Base-by-base conservation (phyloP, 2,888 invertebrate genomes). In the Pseudococcus viburni region DNA sequence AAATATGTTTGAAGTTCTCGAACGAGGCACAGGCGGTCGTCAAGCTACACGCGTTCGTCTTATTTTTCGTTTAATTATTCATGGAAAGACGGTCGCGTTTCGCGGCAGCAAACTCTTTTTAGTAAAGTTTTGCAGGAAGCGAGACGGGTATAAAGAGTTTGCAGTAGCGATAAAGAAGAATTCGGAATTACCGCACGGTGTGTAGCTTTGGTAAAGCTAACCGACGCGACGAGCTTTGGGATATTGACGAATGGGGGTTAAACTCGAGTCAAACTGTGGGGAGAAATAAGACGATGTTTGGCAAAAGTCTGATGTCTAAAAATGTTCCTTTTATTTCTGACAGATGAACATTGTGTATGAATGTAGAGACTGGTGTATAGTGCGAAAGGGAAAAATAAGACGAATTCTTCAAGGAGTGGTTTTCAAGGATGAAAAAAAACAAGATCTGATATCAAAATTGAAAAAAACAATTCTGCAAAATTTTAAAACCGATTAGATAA, bases 41-140 rank as follows among this genome's bases (percentile, higher is more conserved):
- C 68, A 17, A 33, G 42, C 68, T 33, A 33, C 73, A 33, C 73
- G 73, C 33, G 33, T 33, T 33, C 73, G 73, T 73, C 73, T 33
- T 73, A 73, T 73, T 73, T 33, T 73, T 73, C 73, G 73, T 73
- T 73, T 73, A 73, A 73, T 73, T 73, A 73, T 73, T 73, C 73
- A 73, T 73, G 17, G 33, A 73, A 73, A 73, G 26, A 68, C 68
- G 26, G 22, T n/a, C n/a, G 59, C 59, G 59, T 59, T 59, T 59
- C 7, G 8, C n/a, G n/a, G n/a, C 7, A 26, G 26, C 19, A 26
- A 73, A 73, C 73, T 64, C 64, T 19, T 64, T 19, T 64, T 64
- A 22, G 33, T 12, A 33, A 33, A 73, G 33, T 26, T 73, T 73
- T 17, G 26, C 19, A 73, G 33, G 73, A 39, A 73, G 33, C 33